Evolutionary conservation across 2,888 invertebrate genomes (phyloP).

Genomic region (Phalera bucephala): DNA sequence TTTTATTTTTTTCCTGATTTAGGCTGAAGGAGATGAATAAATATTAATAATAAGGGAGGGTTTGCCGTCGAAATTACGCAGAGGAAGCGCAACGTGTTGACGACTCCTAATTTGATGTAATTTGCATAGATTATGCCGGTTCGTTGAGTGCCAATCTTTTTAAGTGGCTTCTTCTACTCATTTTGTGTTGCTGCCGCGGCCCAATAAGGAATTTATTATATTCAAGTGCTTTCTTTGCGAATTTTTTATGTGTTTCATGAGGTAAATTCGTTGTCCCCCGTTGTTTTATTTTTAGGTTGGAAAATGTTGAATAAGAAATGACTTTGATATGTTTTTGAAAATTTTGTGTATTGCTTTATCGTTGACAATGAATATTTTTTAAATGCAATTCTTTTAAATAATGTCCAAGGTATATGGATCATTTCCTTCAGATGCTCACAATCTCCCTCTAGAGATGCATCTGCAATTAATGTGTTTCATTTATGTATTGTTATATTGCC

Average conservation of each 20-base stretch:
- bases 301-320: no score
- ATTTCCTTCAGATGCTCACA: no score
- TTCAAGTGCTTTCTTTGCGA: constrained; percentile 53
- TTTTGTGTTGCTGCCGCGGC: constrained; percentile 71
- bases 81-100: constrained; percentile 74
- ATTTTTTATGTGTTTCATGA: constrained; percentile 50
- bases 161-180: constrained; percentile 80
- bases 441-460: no score
- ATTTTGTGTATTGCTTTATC: no score
- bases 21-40: constrained; percentile 73
- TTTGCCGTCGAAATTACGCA: constrained; percentile 76
- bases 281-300: no score
- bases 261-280: constrained; percentile 36
- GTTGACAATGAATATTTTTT: no score
- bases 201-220: constrained; percentile 74
- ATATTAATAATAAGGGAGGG: constrained; percentile 82
- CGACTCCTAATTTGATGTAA: constrained; percentile 82
- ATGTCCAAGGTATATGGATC: no score
- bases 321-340: no score
- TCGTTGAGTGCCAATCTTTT: constrained; percentile 83
- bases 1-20: constrained; percentile 65
- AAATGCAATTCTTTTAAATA: no score
- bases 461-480: no score
- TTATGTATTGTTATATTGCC: no score
- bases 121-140: constrained; percentile 82